Evolutionary conservation across 2,113 vertebrate genomes (phyloP).

Genomic region (Callopanchax toddi): DNA sequence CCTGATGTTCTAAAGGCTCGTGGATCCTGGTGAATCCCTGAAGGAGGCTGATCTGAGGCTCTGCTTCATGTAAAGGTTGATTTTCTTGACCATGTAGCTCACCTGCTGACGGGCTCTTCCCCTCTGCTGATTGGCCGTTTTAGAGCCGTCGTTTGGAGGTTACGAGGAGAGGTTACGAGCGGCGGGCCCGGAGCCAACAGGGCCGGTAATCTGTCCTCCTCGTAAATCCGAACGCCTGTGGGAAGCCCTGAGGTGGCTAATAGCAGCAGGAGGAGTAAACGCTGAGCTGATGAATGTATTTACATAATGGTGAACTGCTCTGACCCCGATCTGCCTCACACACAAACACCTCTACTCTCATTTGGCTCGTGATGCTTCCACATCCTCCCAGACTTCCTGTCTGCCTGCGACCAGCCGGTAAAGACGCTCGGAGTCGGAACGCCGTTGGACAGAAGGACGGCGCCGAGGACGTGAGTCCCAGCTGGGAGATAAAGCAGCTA

Average conservation of each 20-base stretch:
- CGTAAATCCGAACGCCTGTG: slow-evolving; percentile 24
- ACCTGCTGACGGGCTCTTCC: background rate
- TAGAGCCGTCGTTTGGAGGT: slow-evolving; percentile 50
- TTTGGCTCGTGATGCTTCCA: slow-evolving; percentile 30
- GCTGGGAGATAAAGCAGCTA: slow-evolving; percentile 54
- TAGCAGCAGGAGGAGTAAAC: background rate
- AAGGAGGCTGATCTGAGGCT: too few species aligned
- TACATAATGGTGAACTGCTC: slow-evolving; percentile 43
- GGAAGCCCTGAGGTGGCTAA: background rate
- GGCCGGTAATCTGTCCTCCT: slow-evolving; percentile 38
- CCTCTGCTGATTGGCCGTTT: slow-evolving; percentile 4
- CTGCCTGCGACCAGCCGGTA: slow-evolving; percentile 33
- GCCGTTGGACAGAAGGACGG: slow-evolving; percentile 56
- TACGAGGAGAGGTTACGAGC: slow-evolving; percentile 52
- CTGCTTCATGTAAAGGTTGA: too few species aligned
- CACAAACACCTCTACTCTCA: slow-evolving; percentile 28
- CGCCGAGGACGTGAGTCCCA: slow-evolving; percentile 50
- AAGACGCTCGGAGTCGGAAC: slow-evolving; percentile 23
- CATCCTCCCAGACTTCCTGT: slow-evolving; percentile 55
- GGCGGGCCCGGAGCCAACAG: slow-evolving; percentile 35
- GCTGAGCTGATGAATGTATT: slow-evolving; percentile 16
- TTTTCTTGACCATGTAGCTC: too few species aligned
- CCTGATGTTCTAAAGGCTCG: slow-evolving; percentile 27
- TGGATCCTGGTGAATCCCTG: too few species aligned
- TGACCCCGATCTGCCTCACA: slow-evolving; percentile 11